Base-by-base conservation (phyloP, 2,797 vertebrate genomes). In the Mastacembelus armatus region DNA sequence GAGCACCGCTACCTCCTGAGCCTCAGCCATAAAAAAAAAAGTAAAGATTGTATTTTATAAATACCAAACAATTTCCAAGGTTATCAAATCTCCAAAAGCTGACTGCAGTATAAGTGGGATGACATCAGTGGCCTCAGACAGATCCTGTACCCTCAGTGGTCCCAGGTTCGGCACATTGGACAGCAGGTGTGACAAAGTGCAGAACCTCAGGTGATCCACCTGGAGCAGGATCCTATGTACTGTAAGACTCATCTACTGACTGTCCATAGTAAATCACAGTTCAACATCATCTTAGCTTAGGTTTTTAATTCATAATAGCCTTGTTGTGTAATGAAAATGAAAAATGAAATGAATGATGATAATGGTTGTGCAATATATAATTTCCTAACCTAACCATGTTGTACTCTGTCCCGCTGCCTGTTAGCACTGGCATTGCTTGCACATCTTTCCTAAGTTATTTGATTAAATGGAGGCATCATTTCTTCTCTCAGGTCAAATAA, bases 101-200 rank as follows among this genome's bases (percentile, higher is more conserved):
- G 14, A 2, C 35, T 12, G 33, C 33, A 35, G 11, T 35, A 14
- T 18, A 21, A 21, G 5, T 29, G 0, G 3, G 3, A 45, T 35
- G 10, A 35, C n/a, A 55, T 30, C 32, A 42, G 38, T 27, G 18
- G n/a, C 40, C 33, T 60, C 16, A 4, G 56, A 51, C 42, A 40
- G 40, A 57, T 47, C 51, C 51, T 1, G 1, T 32, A 3, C 52
- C 45, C 45, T 48, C 7, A 47, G 50, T 71, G 77, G 65, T 76
- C 66, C 50, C 62, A 1, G 33, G 18, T 66, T 85, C 80, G 84
- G 83, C 71, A 84, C 81, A 77, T 36, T 74, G 78, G 83, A 84
- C 77, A 85, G 78, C 48, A 30, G 52, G 32, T 7, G 15, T 7
- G 47, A 14, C 51, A 32, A 30, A 26, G 50, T 12, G 27, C 35